phyloP scores from a whole-genome alignment of 2,888 invertebrate genomes.

The Crioceris asparagi region DNA sequence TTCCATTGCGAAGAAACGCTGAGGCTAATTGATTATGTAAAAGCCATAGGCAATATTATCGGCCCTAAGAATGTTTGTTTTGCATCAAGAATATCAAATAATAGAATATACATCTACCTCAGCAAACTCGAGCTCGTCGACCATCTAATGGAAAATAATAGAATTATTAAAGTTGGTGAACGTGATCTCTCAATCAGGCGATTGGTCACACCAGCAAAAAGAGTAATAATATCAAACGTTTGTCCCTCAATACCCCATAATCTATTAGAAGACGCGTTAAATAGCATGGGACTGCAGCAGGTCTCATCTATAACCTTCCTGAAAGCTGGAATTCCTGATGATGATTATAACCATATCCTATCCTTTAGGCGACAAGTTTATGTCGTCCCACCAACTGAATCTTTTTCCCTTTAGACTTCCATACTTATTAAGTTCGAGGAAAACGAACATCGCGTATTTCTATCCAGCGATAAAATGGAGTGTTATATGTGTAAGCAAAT shows the following conservation, averaged over 20 bases:
- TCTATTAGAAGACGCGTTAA: slow-evolving; percentile 6
- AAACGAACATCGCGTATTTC: neutral
- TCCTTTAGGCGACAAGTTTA: slow-evolving; percentile 19
- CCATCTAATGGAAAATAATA: slow-evolving; percentile 13
- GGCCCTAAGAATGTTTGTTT: slow-evolving; percentile 6
- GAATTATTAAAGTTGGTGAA: slow-evolving; percentile 11
- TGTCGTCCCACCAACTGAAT: slow-evolving; percentile 3
- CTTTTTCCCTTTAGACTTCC: neutral
- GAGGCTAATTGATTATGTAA: slow-evolving; percentile 5
- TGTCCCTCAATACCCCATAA: slow-evolving; percentile 17
- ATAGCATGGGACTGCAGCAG: neutral
- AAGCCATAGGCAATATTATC: slow-evolving; percentile 6
- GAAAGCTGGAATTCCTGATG: slow-evolving; percentile 16
- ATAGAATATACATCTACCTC: slow-evolving; percentile 7
- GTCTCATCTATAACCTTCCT: slow-evolving; percentile 15
- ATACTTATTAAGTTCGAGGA: neutral
- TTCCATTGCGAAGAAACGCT: too few species aligned
- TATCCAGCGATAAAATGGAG: neutral
- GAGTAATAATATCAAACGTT: slow-evolving; percentile 21
- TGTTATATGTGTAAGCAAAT: neutral
- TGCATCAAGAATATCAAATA: slow-evolving; percentile 6
- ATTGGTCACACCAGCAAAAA: slow-evolving; percentile 17
- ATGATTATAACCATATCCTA: slow-evolving; percentile 17
- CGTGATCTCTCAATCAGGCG: slow-evolving; percentile 10
- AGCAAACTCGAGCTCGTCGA: slow-evolving; percentile 11